Conservation (phyloP, 2,888 invertebrate genomes). For the Pheosia tremula region DNA sequence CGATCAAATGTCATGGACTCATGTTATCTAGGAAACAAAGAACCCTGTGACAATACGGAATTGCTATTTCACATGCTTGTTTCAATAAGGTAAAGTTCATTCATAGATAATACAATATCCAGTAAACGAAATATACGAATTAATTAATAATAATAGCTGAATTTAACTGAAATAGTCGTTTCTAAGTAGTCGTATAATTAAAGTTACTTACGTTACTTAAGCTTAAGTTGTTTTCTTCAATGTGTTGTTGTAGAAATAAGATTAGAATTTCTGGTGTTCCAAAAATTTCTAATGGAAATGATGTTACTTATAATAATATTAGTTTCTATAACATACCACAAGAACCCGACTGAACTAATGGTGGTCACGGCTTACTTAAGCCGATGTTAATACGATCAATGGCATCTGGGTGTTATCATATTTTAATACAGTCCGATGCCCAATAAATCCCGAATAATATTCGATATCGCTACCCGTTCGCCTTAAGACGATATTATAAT, state of each 20-base stretch:
- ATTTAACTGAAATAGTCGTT: too few species aligned
- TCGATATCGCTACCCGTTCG: conserved; percentile 26
- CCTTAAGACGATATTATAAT: conserved; percentile 44
- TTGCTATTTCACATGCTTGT: conserved; percentile 62
- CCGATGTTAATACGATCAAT: conserved; percentile 39
- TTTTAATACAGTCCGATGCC: conserved; percentile 34
- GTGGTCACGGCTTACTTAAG: conserved; percentile 36
- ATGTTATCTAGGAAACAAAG: conserved; percentile 45
- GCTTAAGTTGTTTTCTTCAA: too few species aligned
- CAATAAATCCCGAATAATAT: conserved; percentile 28
- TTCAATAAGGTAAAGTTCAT: conserved; percentile 41
- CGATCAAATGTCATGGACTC: conserved; percentile 52
- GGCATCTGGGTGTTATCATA: conserved; percentile 32
- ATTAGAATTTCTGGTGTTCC: neutral
- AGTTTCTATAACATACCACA: too few species aligned
- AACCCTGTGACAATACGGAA: conserved; percentile 38
- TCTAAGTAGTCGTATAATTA: too few species aligned
- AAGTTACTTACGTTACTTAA: too few species aligned
- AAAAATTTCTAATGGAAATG: conserved; percentile 15
- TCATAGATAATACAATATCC: too few species aligned
- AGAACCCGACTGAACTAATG: conserved; percentile 39
- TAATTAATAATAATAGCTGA: too few species aligned
- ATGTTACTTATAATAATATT: too few species aligned
- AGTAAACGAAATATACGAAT: too few species aligned
- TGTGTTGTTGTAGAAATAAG: too few species aligned